Percentiles rank a stretch among this genome's conserved stretches.
Evolutionary conservation across 2,113 vertebrate species (phyloP).

Genomic region (Connochaetes taurinus): DNA sequence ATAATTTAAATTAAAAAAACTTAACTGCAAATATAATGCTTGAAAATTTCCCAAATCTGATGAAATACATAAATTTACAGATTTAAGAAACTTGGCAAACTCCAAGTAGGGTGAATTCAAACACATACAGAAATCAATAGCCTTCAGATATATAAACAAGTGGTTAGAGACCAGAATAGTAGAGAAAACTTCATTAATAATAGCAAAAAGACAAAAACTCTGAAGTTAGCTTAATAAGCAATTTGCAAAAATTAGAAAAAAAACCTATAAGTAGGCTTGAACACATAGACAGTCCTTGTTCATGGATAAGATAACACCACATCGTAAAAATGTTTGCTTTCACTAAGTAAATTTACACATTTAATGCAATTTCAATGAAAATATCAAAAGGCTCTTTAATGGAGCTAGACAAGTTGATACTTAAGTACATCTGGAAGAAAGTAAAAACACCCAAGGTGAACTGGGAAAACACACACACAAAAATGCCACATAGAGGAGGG

Average conservation of each 20-base stretch:
- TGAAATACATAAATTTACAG: background rate
- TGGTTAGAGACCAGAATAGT: background rate
- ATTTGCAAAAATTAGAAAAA: background rate
- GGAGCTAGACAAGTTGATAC: background rate
- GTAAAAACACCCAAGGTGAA: background rate
- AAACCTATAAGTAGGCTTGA: background rate
- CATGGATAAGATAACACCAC: background rate
- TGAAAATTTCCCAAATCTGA: background rate
- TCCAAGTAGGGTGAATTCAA: background rate
- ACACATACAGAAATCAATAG: background rate
- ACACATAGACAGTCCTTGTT: background rate
- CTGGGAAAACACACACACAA: background rate
- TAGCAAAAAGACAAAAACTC: background rate
- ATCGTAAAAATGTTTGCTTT: background rate
- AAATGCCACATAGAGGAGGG: background rate
- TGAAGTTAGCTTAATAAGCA: background rate
- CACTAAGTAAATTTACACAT: constrained; percentile 13
- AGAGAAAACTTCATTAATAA: background rate
- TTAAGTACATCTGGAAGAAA: background rate
- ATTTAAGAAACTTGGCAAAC: background rate
- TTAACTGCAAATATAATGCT: background rate
- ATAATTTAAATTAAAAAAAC: background rate
- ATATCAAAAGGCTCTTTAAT: background rate
- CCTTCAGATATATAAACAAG: background rate
- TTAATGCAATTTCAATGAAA: background rate